Conservation (phyloP, 2,888 invertebrate genomes). For the Acronicta psi region DNA sequence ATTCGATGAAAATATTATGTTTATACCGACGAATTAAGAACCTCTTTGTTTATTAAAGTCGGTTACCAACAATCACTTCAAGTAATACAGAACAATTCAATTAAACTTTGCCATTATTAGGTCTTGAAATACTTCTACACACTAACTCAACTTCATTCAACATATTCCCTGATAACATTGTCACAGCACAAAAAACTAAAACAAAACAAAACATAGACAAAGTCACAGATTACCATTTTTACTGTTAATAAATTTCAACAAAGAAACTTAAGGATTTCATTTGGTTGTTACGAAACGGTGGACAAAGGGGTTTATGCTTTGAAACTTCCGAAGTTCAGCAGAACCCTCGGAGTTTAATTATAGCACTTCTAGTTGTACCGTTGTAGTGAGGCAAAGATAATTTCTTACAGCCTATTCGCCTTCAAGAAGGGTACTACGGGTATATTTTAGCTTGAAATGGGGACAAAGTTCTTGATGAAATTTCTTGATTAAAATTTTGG, state of each 20-base stretch:
- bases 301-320: conserved; percentile 53
- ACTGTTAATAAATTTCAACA: conserved; percentile 59
- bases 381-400: conserved; percentile 73
- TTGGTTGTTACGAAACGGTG: conserved; percentile 49
- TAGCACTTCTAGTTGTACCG: conserved; percentile 75
- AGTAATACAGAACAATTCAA: too few relatives aligned
- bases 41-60: too few relatives aligned
- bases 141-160: conserved; percentile 17
- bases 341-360: conserved; percentile 75
- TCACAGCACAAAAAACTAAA: conserved; percentile 36
- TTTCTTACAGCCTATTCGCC: conserved; percentile 81
- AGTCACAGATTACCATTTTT: conserved; percentile 54
- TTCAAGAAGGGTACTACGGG: conserved; percentile 63
- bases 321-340: conserved; percentile 49
- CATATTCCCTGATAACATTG: conserved; percentile 42
- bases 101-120: too few relatives aligned
- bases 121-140: too few relatives aligned
- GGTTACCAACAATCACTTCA: too few relatives aligned
- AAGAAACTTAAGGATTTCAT: conserved; percentile 60
- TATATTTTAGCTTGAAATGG: conserved; percentile 48
- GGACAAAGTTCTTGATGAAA: conserved; percentile 60
- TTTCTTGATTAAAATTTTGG: conserved; percentile 53
- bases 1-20: too few relatives aligned
- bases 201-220: conserved; percentile 33
- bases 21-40: too few relatives aligned